A percentile compares a stretch with the other conserved stretches of the same genome.
phyloP scores from a whole-genome alignment of 1,140 invertebrate genomes.

The Augochlora pura region DNA sequence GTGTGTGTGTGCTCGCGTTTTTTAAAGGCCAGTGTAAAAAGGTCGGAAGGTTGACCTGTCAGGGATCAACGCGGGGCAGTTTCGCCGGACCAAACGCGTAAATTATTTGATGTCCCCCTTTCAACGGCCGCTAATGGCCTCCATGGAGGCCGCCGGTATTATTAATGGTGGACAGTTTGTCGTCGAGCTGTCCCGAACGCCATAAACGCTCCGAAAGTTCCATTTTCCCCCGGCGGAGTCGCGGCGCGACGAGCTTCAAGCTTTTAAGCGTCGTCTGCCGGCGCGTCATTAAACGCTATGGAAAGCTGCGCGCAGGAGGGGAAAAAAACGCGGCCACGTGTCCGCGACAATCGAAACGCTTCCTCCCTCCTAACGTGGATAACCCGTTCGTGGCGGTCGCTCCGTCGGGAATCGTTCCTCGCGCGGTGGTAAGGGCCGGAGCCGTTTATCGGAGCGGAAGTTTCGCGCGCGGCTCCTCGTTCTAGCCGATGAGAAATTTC shows the following conservation, averaged over 20 bases:
- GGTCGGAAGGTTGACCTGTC: background rate
- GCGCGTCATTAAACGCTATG: conserved; percentile 7
- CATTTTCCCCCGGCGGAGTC: conserved; percentile 12
- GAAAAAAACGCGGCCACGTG: background rate
- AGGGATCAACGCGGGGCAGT: background rate
- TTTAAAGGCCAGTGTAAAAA: background rate
- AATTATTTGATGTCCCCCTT: conserved; percentile 45
- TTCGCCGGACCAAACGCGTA: conserved; percentile 9
- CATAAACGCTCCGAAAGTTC: conserved; percentile 37
- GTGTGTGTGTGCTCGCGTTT: background rate
- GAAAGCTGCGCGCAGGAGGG: too few relatives aligned
- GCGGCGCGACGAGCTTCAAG: conserved; percentile 1
- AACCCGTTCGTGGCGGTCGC: background rate
- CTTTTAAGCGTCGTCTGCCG: conserved; percentile 27
- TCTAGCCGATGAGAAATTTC: background rate
- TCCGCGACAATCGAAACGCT: background rate
- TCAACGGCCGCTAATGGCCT: conserved; percentile 36
- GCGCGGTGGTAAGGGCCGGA: too few relatives aligned
- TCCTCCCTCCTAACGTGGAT: background rate
- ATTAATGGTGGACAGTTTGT: conserved; percentile 43
- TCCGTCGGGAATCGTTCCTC: background rate
- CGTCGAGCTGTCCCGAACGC: conserved; percentile 21
- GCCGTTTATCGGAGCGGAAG: background rate
- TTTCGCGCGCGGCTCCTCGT: too few relatives aligned
- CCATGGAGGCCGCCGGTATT: background rate